Evolutionary conservation across 1,140 invertebrate species (phyloP).

Genomic region (Armadillidium nasatum): DNA sequence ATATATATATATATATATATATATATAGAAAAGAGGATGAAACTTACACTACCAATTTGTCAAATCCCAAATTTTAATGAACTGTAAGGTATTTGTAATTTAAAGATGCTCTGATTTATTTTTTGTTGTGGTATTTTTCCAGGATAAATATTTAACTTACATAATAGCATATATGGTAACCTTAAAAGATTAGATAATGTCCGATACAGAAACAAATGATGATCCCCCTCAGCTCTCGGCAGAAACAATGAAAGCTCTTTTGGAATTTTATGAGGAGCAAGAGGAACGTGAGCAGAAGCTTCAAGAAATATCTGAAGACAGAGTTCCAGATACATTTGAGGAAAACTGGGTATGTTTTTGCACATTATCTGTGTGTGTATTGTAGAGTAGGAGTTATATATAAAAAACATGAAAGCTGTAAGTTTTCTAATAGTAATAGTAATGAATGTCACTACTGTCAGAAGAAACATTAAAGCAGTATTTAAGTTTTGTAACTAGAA

Average conservation of each 20-base stretch:
- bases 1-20: too few species aligned
- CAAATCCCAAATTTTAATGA: too few species aligned
- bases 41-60: too few species aligned
- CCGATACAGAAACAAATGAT: neutral
- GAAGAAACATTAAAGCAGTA: neutral
- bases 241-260: constrained; percentile 66
- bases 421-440: neutral
- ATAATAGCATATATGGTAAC: too few species aligned
- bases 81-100: too few species aligned
- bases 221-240: constrained; percentile 55
- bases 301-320: constrained; percentile 50
- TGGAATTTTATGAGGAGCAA: constrained; percentile 75
- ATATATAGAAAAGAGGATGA: too few species aligned
- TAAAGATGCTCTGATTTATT: too few species aligned
- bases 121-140: too few species aligned
- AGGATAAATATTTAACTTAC: too few species aligned
- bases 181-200: neutral
- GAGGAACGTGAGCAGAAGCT: constrained; percentile 56
- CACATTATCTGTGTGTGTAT: neutral
- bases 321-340: constrained; percentile 54
- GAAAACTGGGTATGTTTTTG: constrained; percentile 73
- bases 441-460: neutral
- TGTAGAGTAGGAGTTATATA: neutral
- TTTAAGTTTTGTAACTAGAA: constrained; percentile 31
- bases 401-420: too few species aligned